Conservation (phyloP, 2,113 vertebrate species). For the Cichladusa arquata region DNA sequence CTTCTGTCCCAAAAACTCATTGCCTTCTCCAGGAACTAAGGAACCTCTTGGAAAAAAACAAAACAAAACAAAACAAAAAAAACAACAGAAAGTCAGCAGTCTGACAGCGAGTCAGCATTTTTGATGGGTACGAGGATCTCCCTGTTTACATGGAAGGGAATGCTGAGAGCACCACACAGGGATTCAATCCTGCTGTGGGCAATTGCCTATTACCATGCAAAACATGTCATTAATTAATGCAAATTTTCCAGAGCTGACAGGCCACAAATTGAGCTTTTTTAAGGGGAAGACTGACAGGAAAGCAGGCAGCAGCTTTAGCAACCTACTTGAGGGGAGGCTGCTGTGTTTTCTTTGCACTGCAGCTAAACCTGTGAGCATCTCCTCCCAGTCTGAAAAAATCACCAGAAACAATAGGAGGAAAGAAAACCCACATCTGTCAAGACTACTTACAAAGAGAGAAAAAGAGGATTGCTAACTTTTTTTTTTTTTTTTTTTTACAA, state of each 20-base stretch:
- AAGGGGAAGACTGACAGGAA: not conserved
- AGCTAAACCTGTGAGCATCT: not conserved
- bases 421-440: not conserved
- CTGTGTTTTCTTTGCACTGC: not conserved
- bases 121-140: not conserved
- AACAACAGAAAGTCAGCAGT: not conserved
- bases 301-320: not conserved
- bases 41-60: not conserved
- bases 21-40: not conserved
- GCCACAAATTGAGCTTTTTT: not conserved
- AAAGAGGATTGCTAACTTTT: not conserved
- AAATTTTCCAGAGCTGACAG: constrained; percentile 25
- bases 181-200: not conserved
- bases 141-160: not conserved
- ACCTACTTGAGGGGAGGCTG: not conserved
- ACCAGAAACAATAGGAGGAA: not conserved
- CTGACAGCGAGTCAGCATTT: constrained; percentile 4
- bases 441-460: not conserved
- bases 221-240: constrained; percentile 28
- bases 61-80: not conserved
- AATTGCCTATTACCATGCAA: constrained; percentile 20
- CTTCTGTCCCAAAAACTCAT: not conserved
- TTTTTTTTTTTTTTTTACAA: not conserved
- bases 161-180: not conserved
- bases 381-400: not conserved